Evolutionary conservation across 2,113 vertebrate species (phyloP), one percentile per base, ranked within the genome.

Genomic region (Aphyosemion australe): DNA sequence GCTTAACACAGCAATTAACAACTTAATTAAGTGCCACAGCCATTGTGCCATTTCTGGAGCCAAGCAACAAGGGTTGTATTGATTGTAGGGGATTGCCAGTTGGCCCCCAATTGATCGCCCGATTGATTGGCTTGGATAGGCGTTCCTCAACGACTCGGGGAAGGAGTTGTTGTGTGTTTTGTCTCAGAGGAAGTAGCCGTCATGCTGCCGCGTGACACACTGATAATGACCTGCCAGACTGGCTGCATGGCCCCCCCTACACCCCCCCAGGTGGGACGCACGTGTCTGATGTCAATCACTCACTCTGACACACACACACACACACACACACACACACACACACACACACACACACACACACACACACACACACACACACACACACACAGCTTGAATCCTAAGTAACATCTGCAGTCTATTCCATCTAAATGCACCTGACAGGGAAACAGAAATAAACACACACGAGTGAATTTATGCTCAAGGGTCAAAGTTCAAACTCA

Each of bases 1-100:
- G 90, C 90, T 92, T 92, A 92, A 93, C 88, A 74, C 91, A 87
- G 92, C 92, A 93, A 93, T 93, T 93, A 93, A 92, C 92, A 93
- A 92, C 89, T 91, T 93, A 90, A 93, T 93, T 93, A 92, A 93
- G 92, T 92, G 90, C 77, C 90, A 90, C 88, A 86, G 90, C 84
- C 79, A 86, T 84, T 88, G 84, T 89, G 90, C 79, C 89, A 64
- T 88, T 88, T 89, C 68, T 78, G 74, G 70, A 83, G 76, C 83
- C 75, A 57, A 61, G 85, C 86, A 93, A 92, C 92, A 88, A 93
- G 90, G 88, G 78, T 61, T 34, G 52, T 84, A 93, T 93, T 91
- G 91, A 93, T 92, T 88, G 90, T 79, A 69, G 74, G 78, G 90
- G 89, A 91, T 89, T 83, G 90, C 85, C 83, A 87, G 83, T 90